phyloP scores from a whole-genome alignment of 1,140 invertebrate species.

The Magallana gigas region DNA sequence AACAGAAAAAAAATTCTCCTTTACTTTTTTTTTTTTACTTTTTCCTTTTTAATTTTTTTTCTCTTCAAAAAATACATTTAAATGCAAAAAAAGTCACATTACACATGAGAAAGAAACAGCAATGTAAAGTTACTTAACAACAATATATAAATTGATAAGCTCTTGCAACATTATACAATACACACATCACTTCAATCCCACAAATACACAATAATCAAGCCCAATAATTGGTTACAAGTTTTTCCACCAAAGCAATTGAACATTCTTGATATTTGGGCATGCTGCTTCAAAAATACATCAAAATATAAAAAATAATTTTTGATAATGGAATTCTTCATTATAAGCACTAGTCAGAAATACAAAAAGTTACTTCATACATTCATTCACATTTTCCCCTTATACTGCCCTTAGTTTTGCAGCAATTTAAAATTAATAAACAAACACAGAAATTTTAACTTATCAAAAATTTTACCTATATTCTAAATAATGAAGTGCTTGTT shows the following conservation, averaged over 20 bases:
- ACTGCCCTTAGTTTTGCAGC: no score
- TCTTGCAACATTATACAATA: neutral
- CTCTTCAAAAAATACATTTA: slow-evolving; percentile 22
- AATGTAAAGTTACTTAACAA: neutral
- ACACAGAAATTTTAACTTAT: no score
- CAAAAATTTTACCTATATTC: no score
- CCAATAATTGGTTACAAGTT: neutral
- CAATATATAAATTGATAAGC: neutral
- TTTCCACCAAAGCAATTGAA: neutral
- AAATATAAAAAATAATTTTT: neutral
- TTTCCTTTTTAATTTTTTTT: slow-evolving; percentile 29
- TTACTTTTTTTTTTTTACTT: slow-evolving; percentile 13
- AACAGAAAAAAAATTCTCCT: slow-evolving; percentile 1
- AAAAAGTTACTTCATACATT: neutral
- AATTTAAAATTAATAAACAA: no score
- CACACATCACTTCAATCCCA: slow-evolving; percentile 26
- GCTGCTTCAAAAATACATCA: neutral
- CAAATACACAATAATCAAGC: neutral
- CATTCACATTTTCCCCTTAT: neutral
- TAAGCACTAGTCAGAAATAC: neutral
- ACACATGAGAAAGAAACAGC: slow-evolving; percentile 3
- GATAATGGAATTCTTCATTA: neutral
- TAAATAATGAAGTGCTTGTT: no score
- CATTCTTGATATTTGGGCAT: neutral
- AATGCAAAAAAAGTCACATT: neutral